Evolutionary conservation across 2,797 vertebrate genomes (phyloP), one percentile per base, ranked within the genome.

Genomic region (Sebastes trivittatus): DNA sequence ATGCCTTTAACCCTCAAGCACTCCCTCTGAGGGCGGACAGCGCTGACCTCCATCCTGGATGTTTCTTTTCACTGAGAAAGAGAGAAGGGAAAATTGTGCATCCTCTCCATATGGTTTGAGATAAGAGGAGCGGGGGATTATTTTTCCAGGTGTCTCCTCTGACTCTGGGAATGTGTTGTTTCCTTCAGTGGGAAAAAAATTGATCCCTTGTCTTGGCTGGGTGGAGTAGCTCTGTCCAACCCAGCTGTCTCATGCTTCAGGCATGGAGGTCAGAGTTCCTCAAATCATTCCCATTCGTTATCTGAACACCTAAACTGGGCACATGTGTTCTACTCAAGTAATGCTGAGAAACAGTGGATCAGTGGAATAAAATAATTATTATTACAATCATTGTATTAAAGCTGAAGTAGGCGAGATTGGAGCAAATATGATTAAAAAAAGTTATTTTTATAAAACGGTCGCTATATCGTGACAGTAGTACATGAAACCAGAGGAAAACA

Each of bases 81-180:
- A 72, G 29, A 72, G 62, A 71, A 77, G 42, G 52, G 49, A 25
- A 77, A 78, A 64, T 77, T 73, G 36, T 86, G 81, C 79, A 82
- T 91, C 81, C 74, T 82, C 79, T 76, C 29, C 70, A 60, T 59
- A n/a, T 90, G 83, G 81, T 85, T 75, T 36, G 69, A 70, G 79
- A 85, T 71, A 74, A 80, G 77, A 70, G 78, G 58, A 6, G 42
- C 54, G 60, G 70, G 32, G 80, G 85, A 72, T 84, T 95, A 92
- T 96, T 95, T 94, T 94, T 88, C 88, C 93, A 95, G 94, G 94
- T 95, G 94, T 94, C 91, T 92, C 88, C 87, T 93, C 88, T 86
- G 79, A 87, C 87, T 89, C 70, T 91, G 90, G 92, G 93, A 94
- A 92, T 88, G 91, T 84, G 83, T 90, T 91, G 65, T 85, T 85